Base-by-base conservation (phyloP, 2,113 vertebrate genomes). In the Cavia porcellus region DNA sequence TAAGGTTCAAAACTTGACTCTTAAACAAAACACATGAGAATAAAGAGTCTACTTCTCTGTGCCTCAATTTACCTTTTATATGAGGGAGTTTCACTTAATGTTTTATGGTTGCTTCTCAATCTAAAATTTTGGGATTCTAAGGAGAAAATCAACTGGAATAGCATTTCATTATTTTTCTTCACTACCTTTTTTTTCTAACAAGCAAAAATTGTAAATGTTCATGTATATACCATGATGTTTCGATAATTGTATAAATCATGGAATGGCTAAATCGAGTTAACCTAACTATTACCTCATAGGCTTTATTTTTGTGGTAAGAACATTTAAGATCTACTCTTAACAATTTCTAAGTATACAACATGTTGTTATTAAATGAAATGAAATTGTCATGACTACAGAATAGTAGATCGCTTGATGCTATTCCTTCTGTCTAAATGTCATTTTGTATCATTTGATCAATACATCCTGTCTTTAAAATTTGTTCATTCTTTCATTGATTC, bases 101-200 rank as follows among this genome's bases (percentile, higher is more conserved):
- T 72, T 74, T 47, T 55, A 30, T 66, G 28, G 0, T 79, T 30
- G 12, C 52, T 86, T 85, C 17, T 66, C 55, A 38, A 19, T 55
- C 13, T 66, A 72, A 92, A 89, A 72, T 86, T 81, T 75, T 79
- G 45, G 20, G n/a, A 80, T 93, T 92, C 74, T 79, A 84, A 66
- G 55, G 45, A 86, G 9, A 74, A 85, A 89, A 82, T 9, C 7
- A 86, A 70, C 3, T 28, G 59, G 24, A 94, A 22, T 28, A 79
- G 42, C 47, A 86, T 89, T 66, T 90, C 66, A 61, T 91, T 74
- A 52, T 50, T 3, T 7, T 72, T 14, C 14, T 90, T 19, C 3
- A 32, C 25, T 92, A 42, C 1, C 70, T 85, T 92, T 95, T 95
- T 50, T n/a, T 50, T 74, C 72, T 52, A 38, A 92, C 50, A 85